Evolutionary conservation across 2,888 invertebrate genomes (phyloP).

Genomic region (Prenolepis imparis): DNA sequence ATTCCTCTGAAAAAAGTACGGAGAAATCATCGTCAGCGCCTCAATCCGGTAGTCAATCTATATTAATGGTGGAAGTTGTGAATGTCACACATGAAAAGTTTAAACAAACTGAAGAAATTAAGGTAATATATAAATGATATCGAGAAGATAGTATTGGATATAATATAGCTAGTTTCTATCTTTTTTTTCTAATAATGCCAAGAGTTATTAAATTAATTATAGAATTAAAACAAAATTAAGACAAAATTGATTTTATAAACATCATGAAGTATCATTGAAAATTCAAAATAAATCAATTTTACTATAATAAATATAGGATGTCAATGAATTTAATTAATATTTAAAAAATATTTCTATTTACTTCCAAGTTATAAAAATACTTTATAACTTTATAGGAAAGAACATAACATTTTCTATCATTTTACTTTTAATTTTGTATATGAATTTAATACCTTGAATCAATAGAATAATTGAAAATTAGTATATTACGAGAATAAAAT

Average conservation of each 20-base stretch:
- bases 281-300: background rate
- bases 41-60: slow-evolving; percentile 85
- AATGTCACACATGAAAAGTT: slow-evolving; percentile 96
- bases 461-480: too few species aligned
- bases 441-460: too few species aligned
- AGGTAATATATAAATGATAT: slow-evolving; percentile 86
- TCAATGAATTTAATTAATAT: background rate
- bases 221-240: background rate
- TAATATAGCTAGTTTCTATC: background rate
- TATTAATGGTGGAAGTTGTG: slow-evolving; percentile 97
- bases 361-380: too few species aligned
- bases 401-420: too few species aligned
- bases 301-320: background rate
- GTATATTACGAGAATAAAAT: too few species aligned
- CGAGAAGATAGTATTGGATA: background rate
- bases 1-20: slow-evolving; percentile 60
- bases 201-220: background rate
- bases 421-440: too few species aligned
- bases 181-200: background rate
- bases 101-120: slow-evolving; percentile 97
- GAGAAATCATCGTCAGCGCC: slow-evolving; percentile 58
- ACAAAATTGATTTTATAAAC: background rate
- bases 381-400: too few species aligned
- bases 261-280: background rate
- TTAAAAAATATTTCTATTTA: background rate